Base-by-base conservation (phyloP, 2,797 vertebrate species). In the Notolepis coatsorum region DNA sequence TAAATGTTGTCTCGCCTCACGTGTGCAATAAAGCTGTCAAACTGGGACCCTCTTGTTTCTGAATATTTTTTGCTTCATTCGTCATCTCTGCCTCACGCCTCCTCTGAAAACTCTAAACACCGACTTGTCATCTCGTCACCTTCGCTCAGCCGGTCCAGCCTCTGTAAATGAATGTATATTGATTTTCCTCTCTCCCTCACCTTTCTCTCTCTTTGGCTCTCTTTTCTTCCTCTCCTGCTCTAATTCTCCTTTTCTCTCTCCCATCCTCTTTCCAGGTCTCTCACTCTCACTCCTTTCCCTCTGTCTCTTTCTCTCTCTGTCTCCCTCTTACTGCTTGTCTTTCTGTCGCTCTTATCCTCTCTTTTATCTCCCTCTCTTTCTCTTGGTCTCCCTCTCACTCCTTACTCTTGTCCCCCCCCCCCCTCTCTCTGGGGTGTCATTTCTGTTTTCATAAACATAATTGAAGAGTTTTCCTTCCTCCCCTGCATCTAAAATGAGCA, bases 11-110 rank as follows among this genome's bases (percentile, higher is more conserved):
- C 84, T 86, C 35, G 30, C 18, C 45, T 37, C 23, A 41, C 67
- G 73, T 58, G 51, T 70, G 68, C 64, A 92, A 93, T 92, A 93
- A 93, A 93, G 66, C 79, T 67, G 85, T 85, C 84, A 80, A 68
- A 57, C 61, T 76, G 73, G 80, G 81, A 82, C 79, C 70, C 45
- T 71, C 61, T 60, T 41, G 72, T 48, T 80, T 75, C 74, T 53
- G 75, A 69, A 82, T 86, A 58, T 21, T 51, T 33, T 67, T 82
- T 42, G 74, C 65, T 60, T 21, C 7, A 58, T 59, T 63, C 24
- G 6, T 13, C 20, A n/a, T 43, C 48, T 65, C 82, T 74, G 63
- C 62, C 47, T 12, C 30, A 2, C n/a, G 33, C 39, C 31, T 65
- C 58, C 61, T 77, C 73, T 69, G 69, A 72, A 84, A 80, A 88